Evolutionary conservation across 35 echinoderm and acorn worm species (phyloP).

Genomic region (Anneissia japonica): DNA sequence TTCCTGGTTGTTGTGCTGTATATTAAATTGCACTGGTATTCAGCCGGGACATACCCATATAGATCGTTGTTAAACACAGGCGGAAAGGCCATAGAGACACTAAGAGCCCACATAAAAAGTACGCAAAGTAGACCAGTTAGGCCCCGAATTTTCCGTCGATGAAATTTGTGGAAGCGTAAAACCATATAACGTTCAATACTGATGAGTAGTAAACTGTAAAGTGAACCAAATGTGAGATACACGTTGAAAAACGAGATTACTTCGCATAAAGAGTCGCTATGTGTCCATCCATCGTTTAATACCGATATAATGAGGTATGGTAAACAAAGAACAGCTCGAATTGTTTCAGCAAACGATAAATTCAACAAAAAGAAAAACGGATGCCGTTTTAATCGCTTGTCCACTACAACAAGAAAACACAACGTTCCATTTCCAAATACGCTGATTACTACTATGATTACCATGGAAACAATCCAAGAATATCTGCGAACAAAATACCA

Average conservation of each 20-base stretch:
- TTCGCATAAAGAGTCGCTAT: constrained; percentile 77
- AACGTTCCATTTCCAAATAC: constrained; percentile 71
- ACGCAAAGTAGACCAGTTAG: constrained; percentile 65
- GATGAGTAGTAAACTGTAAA: constrained; percentile 74
- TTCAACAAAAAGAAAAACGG: constrained; percentile 96
- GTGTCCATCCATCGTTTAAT: constrained; percentile 52
- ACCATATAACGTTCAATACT: constrained; percentile 89
- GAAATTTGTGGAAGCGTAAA: constrained; percentile 83
- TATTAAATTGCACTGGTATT: constrained; percentile 82
- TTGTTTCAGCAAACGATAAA: constrained; percentile 72
- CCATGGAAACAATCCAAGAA: constrained; percentile 59
- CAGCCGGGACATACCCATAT: constrained; percentile 54
- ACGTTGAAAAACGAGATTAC: constrained; percentile 94
- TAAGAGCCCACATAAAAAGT: constrained; percentile 75
- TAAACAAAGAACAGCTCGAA: constrained; percentile 69
- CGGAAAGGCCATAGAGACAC: constrained; percentile 84
- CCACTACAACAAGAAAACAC: constrained; percentile 51
- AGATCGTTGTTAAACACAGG: constrained; percentile 72
- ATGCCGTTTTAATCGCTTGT: constrained; percentile 60
- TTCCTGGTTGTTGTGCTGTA: constrained; percentile 38
- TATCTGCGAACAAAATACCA: not conserved
- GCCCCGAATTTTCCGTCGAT: constrained; percentile 79
- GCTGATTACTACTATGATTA: constrained; percentile 67
- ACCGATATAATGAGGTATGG: constrained; percentile 69
- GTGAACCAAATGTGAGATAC: constrained; percentile 74